Conservation (phyloP, 2,888 invertebrate genomes). For the Endomychus coccineus region DNA sequence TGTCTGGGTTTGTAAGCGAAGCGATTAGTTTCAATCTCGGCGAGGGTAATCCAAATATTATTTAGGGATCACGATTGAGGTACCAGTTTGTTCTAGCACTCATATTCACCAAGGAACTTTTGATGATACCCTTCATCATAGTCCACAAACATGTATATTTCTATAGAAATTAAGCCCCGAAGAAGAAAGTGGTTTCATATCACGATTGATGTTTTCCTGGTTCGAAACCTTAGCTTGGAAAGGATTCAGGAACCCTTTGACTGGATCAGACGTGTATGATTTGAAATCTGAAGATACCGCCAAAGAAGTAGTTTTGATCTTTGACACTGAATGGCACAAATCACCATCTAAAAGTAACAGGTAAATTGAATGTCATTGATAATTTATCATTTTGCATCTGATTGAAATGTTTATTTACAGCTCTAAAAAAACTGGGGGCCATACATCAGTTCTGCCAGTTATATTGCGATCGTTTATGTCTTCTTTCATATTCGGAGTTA, state of each 20-base stretch:
- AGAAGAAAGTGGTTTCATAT: slow-evolving; percentile 22
- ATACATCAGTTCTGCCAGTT: slow-evolving; percentile 44
- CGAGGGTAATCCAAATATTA: too few relatives aligned
- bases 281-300: slow-evolving; percentile 58
- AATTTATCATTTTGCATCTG: too few relatives aligned
- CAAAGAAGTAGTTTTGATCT: slow-evolving; percentile 64
- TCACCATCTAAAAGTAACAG: slow-evolving; percentile 3
- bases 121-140: too few relatives aligned
- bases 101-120: too few relatives aligned
- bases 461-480: slow-evolving; percentile 47
- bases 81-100: too few relatives aligned
- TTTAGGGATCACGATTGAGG: too few relatives aligned
- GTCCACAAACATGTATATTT: too few relatives aligned
- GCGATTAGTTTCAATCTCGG: too few relatives aligned
- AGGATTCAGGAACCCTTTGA: slow-evolving; percentile 47
- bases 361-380: background rate
- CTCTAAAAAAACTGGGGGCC: slow-evolving; percentile 4
- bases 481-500: slow-evolving; percentile 44
- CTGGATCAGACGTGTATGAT: slow-evolving; percentile 47
- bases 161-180: slow-evolving; percentile 23
- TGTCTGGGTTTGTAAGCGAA: too few relatives aligned
- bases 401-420: slow-evolving; percentile 6
- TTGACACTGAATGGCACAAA: slow-evolving; percentile 49
- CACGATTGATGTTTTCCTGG: slow-evolving; percentile 34
- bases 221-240: slow-evolving; percentile 45